These are phyloP conservation scores for Phrynocephalus versicolor DNA, from an alignment of 2,113 vertebrate genomes.

Conservation along the genomic window DNA sequence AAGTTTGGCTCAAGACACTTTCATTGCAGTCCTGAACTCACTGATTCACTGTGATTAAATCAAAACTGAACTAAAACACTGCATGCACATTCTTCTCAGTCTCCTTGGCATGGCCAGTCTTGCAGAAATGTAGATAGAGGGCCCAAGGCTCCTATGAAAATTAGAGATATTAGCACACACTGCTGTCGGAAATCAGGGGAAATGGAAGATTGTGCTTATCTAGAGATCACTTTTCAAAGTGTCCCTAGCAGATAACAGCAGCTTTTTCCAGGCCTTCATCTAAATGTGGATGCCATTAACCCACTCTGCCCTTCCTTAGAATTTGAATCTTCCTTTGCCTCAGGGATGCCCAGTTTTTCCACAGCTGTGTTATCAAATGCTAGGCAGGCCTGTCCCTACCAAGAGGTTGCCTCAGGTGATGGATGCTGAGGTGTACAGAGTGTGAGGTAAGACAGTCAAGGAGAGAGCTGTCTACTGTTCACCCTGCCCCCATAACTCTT, in stretches of 20 bases:
- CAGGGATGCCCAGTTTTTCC: background rate
- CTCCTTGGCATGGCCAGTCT: conserved; percentile 41
- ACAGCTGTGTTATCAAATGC: background rate
- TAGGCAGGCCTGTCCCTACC: background rate
- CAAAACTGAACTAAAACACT: conserved; percentile 54
- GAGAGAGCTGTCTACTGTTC: background rate
- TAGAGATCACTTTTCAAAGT: background rate
- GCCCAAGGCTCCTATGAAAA: conserved; percentile 4
- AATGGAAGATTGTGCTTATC: conserved; percentile 17
- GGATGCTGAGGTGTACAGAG: background rate
- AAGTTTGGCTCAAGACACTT: conserved; percentile 16
- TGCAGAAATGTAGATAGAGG: conserved; percentile 20
- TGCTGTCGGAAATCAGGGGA: conserved; percentile 21
- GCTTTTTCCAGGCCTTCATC: background rate
- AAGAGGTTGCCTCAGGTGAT: too few species aligned
- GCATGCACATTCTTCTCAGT: conserved; percentile 43
- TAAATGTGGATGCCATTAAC: background rate
- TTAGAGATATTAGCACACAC: background rate
- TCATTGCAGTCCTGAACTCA: conserved; percentile 36
- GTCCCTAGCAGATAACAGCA: background rate
- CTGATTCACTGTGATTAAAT: conserved; percentile 57
- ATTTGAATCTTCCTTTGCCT: background rate
- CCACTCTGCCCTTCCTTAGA: background rate
- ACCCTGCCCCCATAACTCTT: background rate
- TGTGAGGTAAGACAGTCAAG: background rate